Evolutionary conservation across 2,797 vertebrate genomes (phyloP).

Genomic region (Enteromius treurensis): DNA sequence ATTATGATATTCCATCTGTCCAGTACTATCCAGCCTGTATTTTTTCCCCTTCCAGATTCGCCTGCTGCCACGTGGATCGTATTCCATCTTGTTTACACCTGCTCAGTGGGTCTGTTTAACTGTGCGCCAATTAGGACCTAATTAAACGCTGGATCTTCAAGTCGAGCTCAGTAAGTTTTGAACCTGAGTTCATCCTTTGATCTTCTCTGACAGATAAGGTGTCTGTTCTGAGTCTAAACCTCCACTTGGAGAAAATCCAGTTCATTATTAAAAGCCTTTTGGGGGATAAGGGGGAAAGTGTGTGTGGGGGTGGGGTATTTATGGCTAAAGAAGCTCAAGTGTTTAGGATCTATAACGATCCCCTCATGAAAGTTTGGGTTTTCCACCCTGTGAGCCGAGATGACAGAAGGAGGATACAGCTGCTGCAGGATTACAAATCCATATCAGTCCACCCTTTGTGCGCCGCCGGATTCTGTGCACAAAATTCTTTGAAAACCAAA

Average conservation of each 20-base stretch:
- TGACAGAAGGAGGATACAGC: constrained; percentile 59
- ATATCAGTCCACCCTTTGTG: constrained; percentile 55
- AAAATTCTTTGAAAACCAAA: background rate
- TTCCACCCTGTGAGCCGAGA: constrained; percentile 36
- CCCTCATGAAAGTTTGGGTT: constrained; percentile 53
- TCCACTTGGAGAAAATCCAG: constrained; percentile 58
- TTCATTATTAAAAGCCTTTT: constrained; percentile 63
- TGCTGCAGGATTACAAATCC: constrained; percentile 55
- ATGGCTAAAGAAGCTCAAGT: constrained; percentile 53
- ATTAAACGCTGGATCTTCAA: constrained; percentile 59
- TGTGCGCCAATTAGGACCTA: constrained; percentile 62
- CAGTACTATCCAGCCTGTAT: background rate
- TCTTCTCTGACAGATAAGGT: constrained; percentile 65
- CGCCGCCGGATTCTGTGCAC: constrained; percentile 22
- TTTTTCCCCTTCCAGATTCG: constrained; percentile 12
- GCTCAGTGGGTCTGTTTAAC: constrained; percentile 56
- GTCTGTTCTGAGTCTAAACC: constrained; percentile 54
- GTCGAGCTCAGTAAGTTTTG: constrained; percentile 43
- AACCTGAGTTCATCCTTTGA: constrained; percentile 60
- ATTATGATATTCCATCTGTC: constrained; percentile 14
- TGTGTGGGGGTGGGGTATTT: constrained; percentile 39
- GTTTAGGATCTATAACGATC: constrained; percentile 56
- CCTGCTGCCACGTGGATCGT: constrained; percentile 42
- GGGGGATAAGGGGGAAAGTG: constrained; percentile 1
- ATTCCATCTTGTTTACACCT: constrained; percentile 61